A percentile compares a stretch with the other conserved stretches of the same genome.
Conservation (phyloP, 2,888 invertebrate genomes). For the Salticus scenicus region DNA sequence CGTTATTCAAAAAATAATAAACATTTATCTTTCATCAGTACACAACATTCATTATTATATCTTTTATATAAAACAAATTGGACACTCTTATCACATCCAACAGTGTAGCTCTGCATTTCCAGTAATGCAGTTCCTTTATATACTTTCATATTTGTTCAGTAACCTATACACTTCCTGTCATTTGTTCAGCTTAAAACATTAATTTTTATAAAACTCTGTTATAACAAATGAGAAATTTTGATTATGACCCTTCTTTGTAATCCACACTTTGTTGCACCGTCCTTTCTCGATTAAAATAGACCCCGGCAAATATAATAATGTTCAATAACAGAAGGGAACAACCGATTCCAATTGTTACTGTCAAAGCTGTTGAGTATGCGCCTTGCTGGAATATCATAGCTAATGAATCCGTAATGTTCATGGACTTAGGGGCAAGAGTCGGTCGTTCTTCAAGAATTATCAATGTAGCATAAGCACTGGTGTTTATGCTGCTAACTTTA, state of each 20-base stretch:
- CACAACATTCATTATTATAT: too few species aligned
- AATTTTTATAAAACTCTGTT: too few species aligned
- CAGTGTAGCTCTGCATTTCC: too few species aligned
- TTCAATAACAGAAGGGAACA: constrained; percentile 92
- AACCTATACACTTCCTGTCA: too few species aligned
- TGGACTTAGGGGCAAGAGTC: constrained; percentile 75
- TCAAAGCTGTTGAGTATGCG: constrained; percentile 88
- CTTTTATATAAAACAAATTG: too few species aligned
- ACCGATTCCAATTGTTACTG: constrained; percentile 94
- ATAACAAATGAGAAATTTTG: too few species aligned
- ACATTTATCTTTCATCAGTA: too few species aligned
- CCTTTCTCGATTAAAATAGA: constrained; percentile 85
- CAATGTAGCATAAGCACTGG: constrained; percentile 48
- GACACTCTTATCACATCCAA: too few species aligned
- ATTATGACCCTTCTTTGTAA: constrained; percentile 50
- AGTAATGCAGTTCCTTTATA: too few species aligned
- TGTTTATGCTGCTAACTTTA: constrained; percentile 16
- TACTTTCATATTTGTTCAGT: too few species aligned
- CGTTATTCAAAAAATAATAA: too few species aligned
- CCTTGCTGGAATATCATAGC: constrained; percentile 68
- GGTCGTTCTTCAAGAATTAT: constrained; percentile 52
- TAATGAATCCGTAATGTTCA: constrained; percentile 63
- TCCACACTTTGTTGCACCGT: constrained; percentile 49
- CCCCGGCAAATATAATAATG: constrained; percentile 93
- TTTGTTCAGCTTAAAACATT: too few species aligned